Evolutionary conservation across 2,888 invertebrate species (phyloP), one percentile per base, ranked within the genome.

Genomic region (Notodonta dromedarius): DNA sequence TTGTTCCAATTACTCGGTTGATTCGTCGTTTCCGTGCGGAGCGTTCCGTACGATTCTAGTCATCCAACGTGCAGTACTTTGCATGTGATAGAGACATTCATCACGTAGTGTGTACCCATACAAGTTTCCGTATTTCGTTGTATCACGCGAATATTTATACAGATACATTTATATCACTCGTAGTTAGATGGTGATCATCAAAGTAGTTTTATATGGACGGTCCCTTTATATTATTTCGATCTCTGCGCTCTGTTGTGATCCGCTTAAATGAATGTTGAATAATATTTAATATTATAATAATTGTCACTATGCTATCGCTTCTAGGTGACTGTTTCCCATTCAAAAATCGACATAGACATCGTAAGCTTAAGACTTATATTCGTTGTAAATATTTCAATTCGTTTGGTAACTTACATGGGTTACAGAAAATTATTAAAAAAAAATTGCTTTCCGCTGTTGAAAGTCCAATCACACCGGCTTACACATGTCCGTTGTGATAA

Each of bases 151-250:
- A 77, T 79, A 73, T 78, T 77, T 76, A 79, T 77, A 81, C 76
- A 77, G 66, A 80, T 63, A 74, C 77, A 79, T 79, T 71, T 78
- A 80, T 79, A 78, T 84, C 78, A 85, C 81, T 39, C 67, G 80
- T 91, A 89, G 88, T 78, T 90, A 90, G 88, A 76, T 83, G 85
- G 86, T 89, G 78, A 85, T 86, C 89, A 87, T 89, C 88, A 86
- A 83, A 76, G 86, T 90, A 90, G 88, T 84, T 87, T 87, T 87
- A 82, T 88, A 86, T 84, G 79, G 77, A 83, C 77, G 65, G 79
- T 78, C 64, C 64, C 64, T 75, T 76, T 78, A 76, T 61, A 72
- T 83, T 86, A 80, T 65, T 83, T 79, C 79, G 57, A 56, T 65
- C 65, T 66, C 74, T 66, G 80, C 79, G 77, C 79, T 78, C 76